Evolutionary conservation across 2,797 vertebrate species (phyloP).

Genomic region (Onychomys torridus): DNA sequence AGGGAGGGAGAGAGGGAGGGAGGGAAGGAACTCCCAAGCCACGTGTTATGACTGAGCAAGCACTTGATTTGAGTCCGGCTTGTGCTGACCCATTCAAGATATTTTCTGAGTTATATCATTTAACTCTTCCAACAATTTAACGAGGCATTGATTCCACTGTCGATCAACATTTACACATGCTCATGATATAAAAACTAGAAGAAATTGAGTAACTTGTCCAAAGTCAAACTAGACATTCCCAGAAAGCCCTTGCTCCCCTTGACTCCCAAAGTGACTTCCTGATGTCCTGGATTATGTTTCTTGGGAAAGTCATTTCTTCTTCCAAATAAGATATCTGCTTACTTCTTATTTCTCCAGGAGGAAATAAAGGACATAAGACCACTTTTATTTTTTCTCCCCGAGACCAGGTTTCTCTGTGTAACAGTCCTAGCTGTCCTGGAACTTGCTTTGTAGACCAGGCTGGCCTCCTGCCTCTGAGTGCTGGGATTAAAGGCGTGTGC

Average conservation of each 20-base stretch:
- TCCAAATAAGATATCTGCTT: neutral
- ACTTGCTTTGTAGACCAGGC: too few relatives aligned
- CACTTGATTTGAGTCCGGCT: neutral
- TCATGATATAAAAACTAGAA: slow-evolving; percentile 24
- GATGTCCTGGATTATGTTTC: neutral
- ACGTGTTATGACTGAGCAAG: neutral
- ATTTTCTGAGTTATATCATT: neutral
- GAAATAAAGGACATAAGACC: neutral
- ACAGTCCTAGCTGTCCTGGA: too few relatives aligned
- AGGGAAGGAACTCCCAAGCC: neutral
- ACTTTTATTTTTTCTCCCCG: neutral
- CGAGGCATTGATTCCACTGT: neutral
- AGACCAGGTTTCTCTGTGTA: too few relatives aligned
- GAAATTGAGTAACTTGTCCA: slow-evolving; percentile 25
- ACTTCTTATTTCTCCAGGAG: neutral
- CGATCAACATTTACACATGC: neutral
- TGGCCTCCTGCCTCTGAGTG: too few relatives aligned
- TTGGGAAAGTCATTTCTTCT: slow-evolving; percentile 33
- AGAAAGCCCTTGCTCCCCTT: neutral
- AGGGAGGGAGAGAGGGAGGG: too few relatives aligned
- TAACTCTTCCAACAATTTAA: neutral
- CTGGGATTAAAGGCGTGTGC: too few relatives aligned
- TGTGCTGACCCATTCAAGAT: neutral
- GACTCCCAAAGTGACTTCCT: slow-evolving; percentile 5
- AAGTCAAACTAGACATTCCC: neutral